Conservation (phyloP, 2,888 invertebrate species). For the Acanthoscelides obtectus region DNA sequence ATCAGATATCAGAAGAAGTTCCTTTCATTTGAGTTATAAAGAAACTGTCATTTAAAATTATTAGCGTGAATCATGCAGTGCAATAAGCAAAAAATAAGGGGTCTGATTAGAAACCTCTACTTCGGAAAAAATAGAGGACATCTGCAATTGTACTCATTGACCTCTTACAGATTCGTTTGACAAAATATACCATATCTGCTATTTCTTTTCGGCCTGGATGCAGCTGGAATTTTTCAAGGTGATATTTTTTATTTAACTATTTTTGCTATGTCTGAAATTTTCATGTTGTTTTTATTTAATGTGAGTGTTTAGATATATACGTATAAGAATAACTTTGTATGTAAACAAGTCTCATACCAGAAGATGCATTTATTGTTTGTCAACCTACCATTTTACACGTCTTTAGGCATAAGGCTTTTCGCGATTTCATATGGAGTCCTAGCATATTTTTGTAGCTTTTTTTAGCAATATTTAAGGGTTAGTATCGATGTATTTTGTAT, state of each 20-base stretch:
- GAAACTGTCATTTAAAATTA: too few species aligned
- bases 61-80: too few species aligned
- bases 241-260: neutral
- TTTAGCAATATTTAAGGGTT: slow-evolving; percentile 20
- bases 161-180: neutral
- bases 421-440: slow-evolving; percentile 22
- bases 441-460: slow-evolving; percentile 27
- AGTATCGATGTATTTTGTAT: slow-evolving; percentile 25
- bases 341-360: neutral
- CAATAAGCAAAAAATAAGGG: too few species aligned
- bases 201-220: neutral
- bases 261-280: neutral
- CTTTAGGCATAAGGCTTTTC: slow-evolving; percentile 16
- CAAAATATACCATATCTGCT: neutral
- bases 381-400: neutral
- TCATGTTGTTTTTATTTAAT: neutral
- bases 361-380: neutral
- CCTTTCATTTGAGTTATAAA: too few species aligned
- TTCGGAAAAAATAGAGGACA: too few species aligned
- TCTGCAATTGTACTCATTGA: too few species aligned
- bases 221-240: neutral
- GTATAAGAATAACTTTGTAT: neutral
- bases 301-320: neutral
- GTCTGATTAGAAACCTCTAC: too few species aligned
- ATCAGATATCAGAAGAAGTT: too few species aligned